phyloP scores from a whole-genome alignment of 2,888 invertebrate species.

The Criorhina ranunculi region DNA sequence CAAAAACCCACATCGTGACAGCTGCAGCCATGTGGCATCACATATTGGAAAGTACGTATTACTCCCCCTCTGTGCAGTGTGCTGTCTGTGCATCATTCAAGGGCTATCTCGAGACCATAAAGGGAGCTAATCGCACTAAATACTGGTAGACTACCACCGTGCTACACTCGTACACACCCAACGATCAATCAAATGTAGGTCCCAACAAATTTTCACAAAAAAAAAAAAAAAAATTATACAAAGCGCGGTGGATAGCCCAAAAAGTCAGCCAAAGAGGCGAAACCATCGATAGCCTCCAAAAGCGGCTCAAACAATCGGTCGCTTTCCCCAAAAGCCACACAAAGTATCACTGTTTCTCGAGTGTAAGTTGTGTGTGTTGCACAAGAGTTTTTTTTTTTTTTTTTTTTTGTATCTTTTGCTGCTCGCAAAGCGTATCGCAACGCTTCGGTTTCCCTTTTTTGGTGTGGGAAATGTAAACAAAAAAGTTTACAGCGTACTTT shows the following conservation, averaged over 20 bases:
- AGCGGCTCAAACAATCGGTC: conserved; percentile 61
- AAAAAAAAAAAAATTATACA: too few species aligned
- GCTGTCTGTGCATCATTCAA: conserved; percentile 18
- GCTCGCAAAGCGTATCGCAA: conserved; percentile 78
- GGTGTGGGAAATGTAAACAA: conserved; percentile 75
- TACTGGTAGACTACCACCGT: conserved; percentile 13
- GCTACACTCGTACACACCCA: conserved; percentile 53
- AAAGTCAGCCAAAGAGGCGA: conserved; percentile 11
- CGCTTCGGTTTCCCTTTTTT: conserved; percentile 80
- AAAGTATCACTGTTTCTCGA: conserved; percentile 46
- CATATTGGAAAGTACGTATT: conserved; percentile 1
- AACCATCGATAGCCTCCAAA: conserved; percentile 50
- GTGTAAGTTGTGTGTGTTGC: conserved; percentile 56
- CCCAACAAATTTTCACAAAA: not conserved
- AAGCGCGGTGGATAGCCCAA: not conserved
- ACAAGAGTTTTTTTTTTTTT: conserved; percentile 62
- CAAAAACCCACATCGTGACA: conserved; percentile 59
- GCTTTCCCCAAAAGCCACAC: conserved; percentile 69
- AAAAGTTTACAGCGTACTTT: conserved; percentile 44
- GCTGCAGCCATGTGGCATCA: conserved; percentile 5
- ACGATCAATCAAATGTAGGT: conserved; percentile 62
- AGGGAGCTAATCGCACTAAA: conserved; percentile 66
- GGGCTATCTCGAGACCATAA: conserved; percentile 49
- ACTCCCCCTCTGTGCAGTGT: not conserved
- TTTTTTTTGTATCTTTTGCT: conserved; percentile 70